Evolutionary conservation across 2,888 invertebrate genomes (phyloP), one percentile per base, ranked within the genome.

Genomic region (Aromia moschata): DNA sequence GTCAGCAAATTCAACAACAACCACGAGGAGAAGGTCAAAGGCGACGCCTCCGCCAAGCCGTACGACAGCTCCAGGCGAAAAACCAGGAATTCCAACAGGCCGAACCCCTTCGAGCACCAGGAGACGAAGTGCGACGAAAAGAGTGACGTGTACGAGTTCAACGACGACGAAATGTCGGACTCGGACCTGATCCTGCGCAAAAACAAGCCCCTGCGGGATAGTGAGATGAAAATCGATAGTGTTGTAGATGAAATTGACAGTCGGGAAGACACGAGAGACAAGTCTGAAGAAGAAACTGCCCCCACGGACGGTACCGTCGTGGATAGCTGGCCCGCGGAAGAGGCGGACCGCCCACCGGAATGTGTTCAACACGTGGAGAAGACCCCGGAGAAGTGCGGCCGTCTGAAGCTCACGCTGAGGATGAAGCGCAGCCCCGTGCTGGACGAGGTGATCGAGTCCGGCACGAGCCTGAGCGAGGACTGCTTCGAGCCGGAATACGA

Each of bases 381-480:
- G 70, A 74, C 72, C n/a, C 71, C 75, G 10, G 72, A 70, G 44
- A 79, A 78, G 51, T 71, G 76, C 51, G 77, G 78, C 9, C 85
- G 90, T 2, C 79, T 94, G 49, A 93, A 93, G 76, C 79, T 95
- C 61, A 94, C 93, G 3, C 80, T 95, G 58, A 86, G 94, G 2
- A 92, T 95, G 86, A 94, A 95, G 78, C 87, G 94, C 20, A 93
- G 93, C 65, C 93, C 93, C 1, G 89, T 92, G 53, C 81, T 93
- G 44, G 94, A 94, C 74, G 93, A 94, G 74, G 88, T 92, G 1
- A 89, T 92, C 74, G 92, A 93, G 77, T 89, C 89, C n/a, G 89
- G 90, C 18, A 89, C 88, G 12, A 88, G 86, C 73, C 79, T 89
- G 45, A 86, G 86, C 70, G 88, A 87, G 65, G 87, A 87, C 63